phyloP scores from a whole-genome alignment of 2,797 vertebrate genomes.

The Paguma larvata region DNA sequence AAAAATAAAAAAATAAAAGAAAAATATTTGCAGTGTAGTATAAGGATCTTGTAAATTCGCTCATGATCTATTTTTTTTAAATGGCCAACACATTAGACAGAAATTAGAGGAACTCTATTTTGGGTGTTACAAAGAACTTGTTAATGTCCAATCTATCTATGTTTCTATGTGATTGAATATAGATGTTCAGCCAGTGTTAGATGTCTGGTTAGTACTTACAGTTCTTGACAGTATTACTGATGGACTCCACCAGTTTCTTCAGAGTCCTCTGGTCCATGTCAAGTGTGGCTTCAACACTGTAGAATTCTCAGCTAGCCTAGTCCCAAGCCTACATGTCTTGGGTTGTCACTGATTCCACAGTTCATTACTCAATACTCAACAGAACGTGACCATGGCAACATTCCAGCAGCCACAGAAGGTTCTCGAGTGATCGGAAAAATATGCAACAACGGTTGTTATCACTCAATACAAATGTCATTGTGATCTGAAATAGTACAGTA shows the following conservation, averaged over 20 bases:
- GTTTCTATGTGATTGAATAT: not conserved
- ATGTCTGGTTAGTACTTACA: conserved; percentile 90
- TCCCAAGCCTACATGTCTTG: not conserved
- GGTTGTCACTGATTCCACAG: not conserved
- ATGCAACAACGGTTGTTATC: not conserved
- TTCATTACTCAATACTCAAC: not conserved
- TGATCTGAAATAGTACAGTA: not conserved
- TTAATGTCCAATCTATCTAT: not conserved
- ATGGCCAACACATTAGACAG: not conserved
- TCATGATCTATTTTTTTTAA: conserved; percentile 39
- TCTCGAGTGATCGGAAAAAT: conserved; percentile 38
- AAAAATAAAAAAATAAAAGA: too few species aligned
- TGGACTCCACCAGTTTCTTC: conserved; percentile 88
- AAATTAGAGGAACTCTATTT: conserved; percentile 9
- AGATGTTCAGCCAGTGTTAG: not conserved
- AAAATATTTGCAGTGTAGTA: not conserved
- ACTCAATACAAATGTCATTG: not conserved
- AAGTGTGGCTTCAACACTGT: conserved; percentile 36
- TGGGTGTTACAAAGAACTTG: not conserved
- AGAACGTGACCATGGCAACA: conserved; percentile 54
- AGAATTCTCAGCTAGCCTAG: not conserved
- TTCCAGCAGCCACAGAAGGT: conserved; percentile 60
- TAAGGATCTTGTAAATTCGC: not conserved
- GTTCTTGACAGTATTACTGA: conserved; percentile 90
- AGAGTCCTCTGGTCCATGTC: conserved; percentile 89